Evolutionary conservation across 2,888 invertebrate genomes (phyloP), one percentile per base, ranked within the genome.

Genomic region (Rhodophaea formosa): DNA sequence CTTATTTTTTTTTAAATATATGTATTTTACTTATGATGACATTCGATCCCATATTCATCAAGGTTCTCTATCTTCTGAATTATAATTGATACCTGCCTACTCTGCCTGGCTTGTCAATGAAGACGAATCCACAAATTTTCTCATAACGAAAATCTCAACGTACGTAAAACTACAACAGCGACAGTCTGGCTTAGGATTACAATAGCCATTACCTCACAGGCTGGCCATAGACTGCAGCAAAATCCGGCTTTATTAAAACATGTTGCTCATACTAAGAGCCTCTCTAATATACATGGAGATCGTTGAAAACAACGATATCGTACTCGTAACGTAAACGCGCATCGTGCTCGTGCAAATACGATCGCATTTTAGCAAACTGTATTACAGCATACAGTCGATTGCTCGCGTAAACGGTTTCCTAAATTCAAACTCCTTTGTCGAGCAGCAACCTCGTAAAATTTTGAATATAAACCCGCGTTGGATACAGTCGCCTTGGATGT

Each of bases 361-460:
- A 56, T 49, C 49, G 49, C 56, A 56, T 56, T 56, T 42, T 56
- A 49, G 29, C 49, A 56, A 56, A 42, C 43, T 49, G 56, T 35
- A 56, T 49, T 42, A 39, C 39, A 51, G 51, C 16, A 39, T 30
- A 56, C 43, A 49, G 49, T 43, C 56, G 42, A 56, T 49, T 56
- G 56, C 56, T 39, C 39, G 29, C 42, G 42, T 42, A 56, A 56
- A 56, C 49, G 42, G n/a, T 56, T 49, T 43, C 49, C 56, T 49
- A 56, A 56, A 56, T 49, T 49, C 49, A 30, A 56, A 56, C 56
- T 56, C 49, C 56, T 55, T 55, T 55, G 54, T 55, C 17, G 49
- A 56, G 49, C 46, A 39, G 56, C 42, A 49, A 42, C 49, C 42
- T 56, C 56, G 39, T 56, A 56, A 56, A 56, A 56, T 47, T 56